These are phyloP conservation scores for Limnothrissa miodon DNA, from an alignment of 2,113 vertebrate genomes.

Conservation along the genomic window DNA sequence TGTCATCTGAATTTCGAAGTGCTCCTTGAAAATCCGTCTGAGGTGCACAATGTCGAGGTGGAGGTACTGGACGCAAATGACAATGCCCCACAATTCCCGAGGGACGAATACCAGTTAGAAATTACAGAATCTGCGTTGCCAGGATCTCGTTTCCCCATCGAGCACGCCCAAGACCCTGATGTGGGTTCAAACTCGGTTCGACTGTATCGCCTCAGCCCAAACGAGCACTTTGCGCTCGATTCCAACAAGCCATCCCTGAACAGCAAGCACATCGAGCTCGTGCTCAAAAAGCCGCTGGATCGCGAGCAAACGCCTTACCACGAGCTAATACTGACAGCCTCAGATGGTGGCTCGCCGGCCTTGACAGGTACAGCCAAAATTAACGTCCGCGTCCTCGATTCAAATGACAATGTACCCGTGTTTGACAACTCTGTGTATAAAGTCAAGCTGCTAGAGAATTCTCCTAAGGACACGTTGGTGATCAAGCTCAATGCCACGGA, in stretches of 20 bases:
- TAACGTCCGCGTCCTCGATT: constrained; percentile 85
- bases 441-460: constrained; percentile 85
- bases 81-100: constrained; percentile 85
- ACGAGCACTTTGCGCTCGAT: constrained; percentile 84
- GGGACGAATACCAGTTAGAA: constrained; percentile 85
- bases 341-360: constrained; percentile 87
- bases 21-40: constrained; percentile 85
- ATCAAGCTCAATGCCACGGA: constrained; percentile 91
- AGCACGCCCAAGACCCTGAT: constrained; percentile 89
- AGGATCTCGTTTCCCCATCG: constrained; percentile 85
- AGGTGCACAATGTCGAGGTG: constrained; percentile 87
- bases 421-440: constrained; percentile 89
- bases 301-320: constrained; percentile 84
- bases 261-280: constrained; percentile 87
- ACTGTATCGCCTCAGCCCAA: constrained; percentile 85
- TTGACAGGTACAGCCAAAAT: constrained; percentile 83
- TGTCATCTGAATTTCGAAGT: constrained; percentile 86
- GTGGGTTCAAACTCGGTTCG: constrained; percentile 89
- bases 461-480: constrained; percentile 79
- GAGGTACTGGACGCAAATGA: constrained; percentile 93
- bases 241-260: constrained; percentile 82
- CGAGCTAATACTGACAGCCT: constrained; percentile 83
- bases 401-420: constrained; percentile 89
- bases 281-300: constrained; percentile 88
- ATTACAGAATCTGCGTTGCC: constrained; percentile 87